Base-by-base conservation (phyloP, 2,888 invertebrate genomes). In the Prionchulus punctatus region DNA sequence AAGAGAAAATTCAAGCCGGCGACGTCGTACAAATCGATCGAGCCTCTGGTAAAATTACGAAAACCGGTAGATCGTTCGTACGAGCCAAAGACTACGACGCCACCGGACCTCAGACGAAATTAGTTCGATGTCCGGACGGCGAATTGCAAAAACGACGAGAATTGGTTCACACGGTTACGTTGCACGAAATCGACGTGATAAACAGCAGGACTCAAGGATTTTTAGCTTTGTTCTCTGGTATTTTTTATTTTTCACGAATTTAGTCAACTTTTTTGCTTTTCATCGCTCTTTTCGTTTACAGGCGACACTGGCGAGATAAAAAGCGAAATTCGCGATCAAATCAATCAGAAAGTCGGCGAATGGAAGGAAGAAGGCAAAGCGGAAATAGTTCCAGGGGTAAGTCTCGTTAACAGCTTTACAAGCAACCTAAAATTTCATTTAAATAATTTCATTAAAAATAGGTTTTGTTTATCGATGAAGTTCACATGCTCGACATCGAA, bases 301-400 rank as follows among this genome's bases (percentile, higher is more conserved):
- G 88, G 89, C n/a, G 98, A 98, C 71, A 99, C 98, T 0, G 98
- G 98, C 0, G 98, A 98, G 74, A 98, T 98, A 42, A 98, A 96
- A 67, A 79, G 86, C 0, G 98, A 98, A 75, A 89, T 98, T 0
- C 80, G 98, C 1, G 96, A 96, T 66, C 96, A 98, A 73, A 99
- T 98, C 62, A 94, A 98, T 73, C 81, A 85, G 45, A 96, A 91
- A 72, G 89, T 99, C 1, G 85, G 87, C 0, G 98, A 98, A 72
- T 98, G 98, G 98, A 79, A 94, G 26, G 98, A 99, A 71, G 98
- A 99, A 72, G 96, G 96, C 1, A 99, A 98, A 72, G 94, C 98
- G 0, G 94, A 94, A 74, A 91, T 99, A 68, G 89, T 94, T 36
- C 96, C 98, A 0, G 98, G 98, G 0, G 96, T 74, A 62, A 61